Evolutionary conservation across 2,797 vertebrate genomes (phyloP).

Genomic region (Molossus alvarezi): DNA sequence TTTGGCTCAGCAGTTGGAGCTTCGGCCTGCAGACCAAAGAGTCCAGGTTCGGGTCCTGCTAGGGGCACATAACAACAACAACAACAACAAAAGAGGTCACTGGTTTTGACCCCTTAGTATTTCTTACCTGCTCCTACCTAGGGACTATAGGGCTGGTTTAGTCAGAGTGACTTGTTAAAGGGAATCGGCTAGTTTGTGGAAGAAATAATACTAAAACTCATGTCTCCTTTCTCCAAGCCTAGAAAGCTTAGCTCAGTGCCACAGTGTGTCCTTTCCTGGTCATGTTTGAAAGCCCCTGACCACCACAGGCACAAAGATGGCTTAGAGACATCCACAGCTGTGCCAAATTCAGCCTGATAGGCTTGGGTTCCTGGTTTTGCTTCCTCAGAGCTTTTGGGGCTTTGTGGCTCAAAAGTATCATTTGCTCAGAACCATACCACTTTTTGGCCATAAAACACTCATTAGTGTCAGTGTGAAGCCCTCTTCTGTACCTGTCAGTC

Average conservation of each 20-base stretch:
- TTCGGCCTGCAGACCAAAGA: too few relatives aligned
- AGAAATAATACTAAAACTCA: neutral
- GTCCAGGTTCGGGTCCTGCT: too few relatives aligned
- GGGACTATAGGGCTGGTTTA: neutral
- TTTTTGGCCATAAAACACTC: constrained; percentile 41
- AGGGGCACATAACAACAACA: too few relatives aligned
- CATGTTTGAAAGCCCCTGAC: neutral
- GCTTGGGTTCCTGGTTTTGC: neutral
- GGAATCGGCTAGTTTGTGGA: neutral
- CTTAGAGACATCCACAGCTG: neutral
- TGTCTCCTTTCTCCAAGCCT: neutral
- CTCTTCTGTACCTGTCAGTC: neutral
- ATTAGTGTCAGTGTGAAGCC: neutral
- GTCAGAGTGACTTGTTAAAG: constrained; percentile 37
- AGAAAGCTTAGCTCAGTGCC: neutral
- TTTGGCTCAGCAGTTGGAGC: too few relatives aligned
- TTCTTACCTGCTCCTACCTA: neutral
- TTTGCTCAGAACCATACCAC: neutral
- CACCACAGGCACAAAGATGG: neutral
- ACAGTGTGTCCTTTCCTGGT: neutral
- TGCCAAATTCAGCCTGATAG: neutral
- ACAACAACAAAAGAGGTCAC: neutral
- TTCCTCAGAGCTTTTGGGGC: neutral
- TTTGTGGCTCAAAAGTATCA: neutral
- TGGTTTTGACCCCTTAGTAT: neutral